A percentile compares a stretch with the other conserved stretches of the same genome.
Evolutionary conservation across 2,888 invertebrate genomes (phyloP).

Genomic region (Achlya flavicornis): DNA sequence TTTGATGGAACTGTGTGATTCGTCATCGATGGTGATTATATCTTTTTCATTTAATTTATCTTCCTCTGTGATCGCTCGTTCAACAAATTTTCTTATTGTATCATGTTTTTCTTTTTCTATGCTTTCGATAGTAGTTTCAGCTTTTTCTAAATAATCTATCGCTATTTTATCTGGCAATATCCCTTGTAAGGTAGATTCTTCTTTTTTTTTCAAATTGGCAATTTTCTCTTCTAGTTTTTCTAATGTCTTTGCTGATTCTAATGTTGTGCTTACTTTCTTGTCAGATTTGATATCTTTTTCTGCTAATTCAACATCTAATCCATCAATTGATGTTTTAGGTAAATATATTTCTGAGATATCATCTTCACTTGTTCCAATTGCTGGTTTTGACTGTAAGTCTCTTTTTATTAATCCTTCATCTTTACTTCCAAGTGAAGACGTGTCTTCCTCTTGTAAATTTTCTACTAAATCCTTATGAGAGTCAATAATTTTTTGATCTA

Average conservation of each 20-base stretch:
- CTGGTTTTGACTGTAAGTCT: background rate
- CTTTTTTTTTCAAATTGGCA: constrained; percentile 64
- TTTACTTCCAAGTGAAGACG: background rate
- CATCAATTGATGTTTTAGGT: background rate
- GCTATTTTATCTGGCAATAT: constrained; percentile 29
- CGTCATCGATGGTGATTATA: constrained; percentile 48
- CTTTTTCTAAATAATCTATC: constrained; percentile 16
- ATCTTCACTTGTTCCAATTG: background rate
- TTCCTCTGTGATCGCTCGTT: background rate
- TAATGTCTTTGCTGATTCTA: constrained; percentile 71
- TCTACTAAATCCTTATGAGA: too few relatives aligned
- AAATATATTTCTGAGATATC: background rate
- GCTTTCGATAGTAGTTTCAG: constrained; percentile 29
- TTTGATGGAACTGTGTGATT: constrained; percentile 40
- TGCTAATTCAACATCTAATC: background rate
- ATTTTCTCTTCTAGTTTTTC: constrained; percentile 79
- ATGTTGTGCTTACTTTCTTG: constrained; percentile 53
- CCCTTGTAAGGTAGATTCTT: constrained; percentile 38
- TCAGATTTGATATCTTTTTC: constrained; percentile 29
- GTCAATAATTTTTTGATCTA: background rate
- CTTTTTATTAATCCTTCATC: background rate
- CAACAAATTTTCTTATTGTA: background rate
- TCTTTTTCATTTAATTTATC: constrained; percentile 27
- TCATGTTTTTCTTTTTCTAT: background rate
- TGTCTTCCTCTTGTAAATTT: too few relatives aligned